phyloP scores from a whole-genome alignment of 2,797 vertebrate genomes.

The Gallinago stenura region DNA sequence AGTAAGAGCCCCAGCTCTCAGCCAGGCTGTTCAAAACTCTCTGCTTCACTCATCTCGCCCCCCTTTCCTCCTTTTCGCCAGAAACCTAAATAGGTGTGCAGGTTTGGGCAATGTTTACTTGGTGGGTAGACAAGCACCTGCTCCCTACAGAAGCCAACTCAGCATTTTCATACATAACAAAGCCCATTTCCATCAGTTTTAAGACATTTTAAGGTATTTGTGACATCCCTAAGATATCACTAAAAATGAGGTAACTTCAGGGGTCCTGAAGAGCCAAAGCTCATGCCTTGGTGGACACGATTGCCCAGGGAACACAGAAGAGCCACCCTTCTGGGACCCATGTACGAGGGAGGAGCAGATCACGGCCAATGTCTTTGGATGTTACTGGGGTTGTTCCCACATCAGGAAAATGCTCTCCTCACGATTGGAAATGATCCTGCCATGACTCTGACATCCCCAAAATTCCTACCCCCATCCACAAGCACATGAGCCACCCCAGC shows the following conservation, averaged over 20 bases:
- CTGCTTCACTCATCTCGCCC: not conserved
- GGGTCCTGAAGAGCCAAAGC: not conserved
- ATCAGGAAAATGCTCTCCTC: rapidly evolving
- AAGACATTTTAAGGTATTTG: not conserved
- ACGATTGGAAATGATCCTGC: not conserved
- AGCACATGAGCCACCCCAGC: not conserved
- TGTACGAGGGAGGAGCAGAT: no score
- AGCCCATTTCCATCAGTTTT: not conserved
- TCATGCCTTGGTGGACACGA: not conserved
- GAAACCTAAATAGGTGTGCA: not conserved
- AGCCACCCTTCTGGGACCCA: not conserved
- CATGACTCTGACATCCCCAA: not conserved
- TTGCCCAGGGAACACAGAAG: not conserved
- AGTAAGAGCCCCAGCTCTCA: not conserved
- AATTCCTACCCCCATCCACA: not conserved
- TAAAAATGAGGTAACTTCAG: not conserved
- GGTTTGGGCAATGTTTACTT: not conserved
- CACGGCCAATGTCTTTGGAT: not conserved
- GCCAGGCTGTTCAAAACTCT: not conserved
- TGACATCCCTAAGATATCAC: not conserved
- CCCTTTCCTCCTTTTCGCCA: not conserved
- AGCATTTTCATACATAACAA: not conserved
- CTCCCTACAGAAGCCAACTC: not conserved
- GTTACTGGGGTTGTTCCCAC: not conserved
- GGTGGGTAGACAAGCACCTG: not conserved